Conservation (phyloP, 2,888 invertebrate genomes). For the Cheilosia vulpina region DNA sequence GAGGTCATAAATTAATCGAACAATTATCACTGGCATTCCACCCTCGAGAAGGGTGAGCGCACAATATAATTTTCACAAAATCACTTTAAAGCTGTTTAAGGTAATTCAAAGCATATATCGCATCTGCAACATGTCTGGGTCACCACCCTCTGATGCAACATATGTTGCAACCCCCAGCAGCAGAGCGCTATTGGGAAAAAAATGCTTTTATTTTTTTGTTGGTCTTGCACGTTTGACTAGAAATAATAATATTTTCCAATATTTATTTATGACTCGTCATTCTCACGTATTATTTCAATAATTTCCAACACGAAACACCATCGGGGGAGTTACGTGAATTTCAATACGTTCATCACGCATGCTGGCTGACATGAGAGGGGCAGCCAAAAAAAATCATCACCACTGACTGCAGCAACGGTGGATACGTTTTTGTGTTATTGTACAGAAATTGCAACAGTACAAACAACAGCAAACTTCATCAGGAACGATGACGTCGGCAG, state of each 20-base stretch:
- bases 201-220: neutral
- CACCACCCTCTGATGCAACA: constrained; percentile 42
- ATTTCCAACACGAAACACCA: constrained; percentile 44
- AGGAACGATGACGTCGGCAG: constrained; percentile 67
- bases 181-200: constrained; percentile 10
- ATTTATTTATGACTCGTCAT: constrained; percentile 72
- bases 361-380: neutral
- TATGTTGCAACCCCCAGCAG: constrained; percentile 55
- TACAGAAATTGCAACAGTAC: constrained; percentile 12
- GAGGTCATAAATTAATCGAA: constrained; percentile 70
- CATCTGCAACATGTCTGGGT: constrained; percentile 29
- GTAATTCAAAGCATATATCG: constrained; percentile 32
- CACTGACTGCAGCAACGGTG: constrained; percentile 45
- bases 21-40: constrained; percentile 60
- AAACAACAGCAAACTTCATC: constrained; percentile 46
- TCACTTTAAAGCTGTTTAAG: constrained; percentile 23
- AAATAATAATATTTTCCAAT: constrained; percentile 63
- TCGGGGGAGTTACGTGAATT: constrained; percentile 37
- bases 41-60: constrained; percentile 29
- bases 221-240: constrained; percentile 25
- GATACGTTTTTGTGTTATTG: constrained; percentile 23
- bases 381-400: neutral
- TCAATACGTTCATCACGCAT: constrained; percentile 41
- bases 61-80: constrained; percentile 8
- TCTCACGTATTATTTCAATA: constrained; percentile 73